Evolutionary conservation across 2,888 invertebrate genomes (phyloP), one percentile per base, ranked within the genome.

Genomic region (Strigamia transsilvanica): DNA sequence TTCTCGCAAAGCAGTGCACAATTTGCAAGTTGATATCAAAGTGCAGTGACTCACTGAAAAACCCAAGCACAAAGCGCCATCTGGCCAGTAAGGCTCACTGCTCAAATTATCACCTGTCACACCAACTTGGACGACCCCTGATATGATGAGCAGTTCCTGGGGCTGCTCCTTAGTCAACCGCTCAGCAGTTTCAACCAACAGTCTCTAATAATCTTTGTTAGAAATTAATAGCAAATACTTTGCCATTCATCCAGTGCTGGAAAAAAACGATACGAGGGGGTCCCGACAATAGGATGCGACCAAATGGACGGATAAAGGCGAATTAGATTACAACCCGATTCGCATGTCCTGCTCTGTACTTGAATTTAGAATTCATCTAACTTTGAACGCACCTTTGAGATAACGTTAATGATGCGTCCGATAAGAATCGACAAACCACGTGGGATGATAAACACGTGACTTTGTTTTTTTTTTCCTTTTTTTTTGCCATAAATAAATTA

Each of bases 81-180:
- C 61, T 61, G 61, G 61, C 27, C 32, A 78, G 78, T 38, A 34
- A 12, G 78, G 32, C 34, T 78, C n/a, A 34, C 2, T 78, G 78
- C 78, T 78, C 78, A 78, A 78, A 78, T 78, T 78, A 78, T 78
- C 78, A 78, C 78, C 78, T 78, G 78, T 78, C 78, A 78, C 78
- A 78, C 78, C 34, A 38, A 78, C 38, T 78, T 32, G 38, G 27
- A 78, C 38, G 38, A 32, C 78, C 78, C 78, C 78, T 18, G 61
- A 7, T 23, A 18, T 61, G 61, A 61, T 23, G 61, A 61, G 61
- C 61, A 61, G 61, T 61, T 27, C 61, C 61, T 21, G 21, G 61
- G 61, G 61, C 61, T 61, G 23, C 61, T 61, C 61, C 61, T 61
- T 61, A 21, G 61, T 18, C 61, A 21, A 61, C 61, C 21, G 23